Percentiles rank a stretch among this genome's conserved stretches.
Evolutionary conservation across 2,797 vertebrate genomes (phyloP).

Genomic region (Girardinus metallicus): DNA sequence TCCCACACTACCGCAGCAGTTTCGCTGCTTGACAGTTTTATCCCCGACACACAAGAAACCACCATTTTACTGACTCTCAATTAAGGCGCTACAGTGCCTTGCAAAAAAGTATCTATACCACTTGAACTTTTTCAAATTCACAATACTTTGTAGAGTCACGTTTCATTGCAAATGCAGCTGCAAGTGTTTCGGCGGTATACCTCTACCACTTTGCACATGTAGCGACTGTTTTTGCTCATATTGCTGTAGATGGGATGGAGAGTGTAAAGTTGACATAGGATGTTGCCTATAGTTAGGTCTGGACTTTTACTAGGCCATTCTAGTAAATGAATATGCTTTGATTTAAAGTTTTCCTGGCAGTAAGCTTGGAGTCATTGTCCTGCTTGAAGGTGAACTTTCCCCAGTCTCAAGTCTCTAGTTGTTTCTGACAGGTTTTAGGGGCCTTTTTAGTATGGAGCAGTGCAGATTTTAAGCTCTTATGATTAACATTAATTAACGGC

Average conservation of each 20-base stretch:
- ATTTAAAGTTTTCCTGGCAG: background rate
- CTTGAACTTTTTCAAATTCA: background rate
- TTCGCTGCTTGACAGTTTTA: conserved; percentile 73
- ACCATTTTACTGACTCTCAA: conserved; percentile 56
- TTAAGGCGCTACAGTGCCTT: conserved; percentile 46
- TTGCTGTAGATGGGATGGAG: too few relatives aligned
- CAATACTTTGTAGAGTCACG: background rate
- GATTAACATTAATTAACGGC: background rate
- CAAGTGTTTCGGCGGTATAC: background rate
- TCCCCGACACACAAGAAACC: conserved; percentile 68
- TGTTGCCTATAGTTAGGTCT: background rate
- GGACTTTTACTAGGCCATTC: background rate
- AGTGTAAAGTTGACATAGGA: background rate
- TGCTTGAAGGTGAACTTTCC: background rate
- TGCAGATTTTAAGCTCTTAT: background rate
- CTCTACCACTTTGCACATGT: background rate
- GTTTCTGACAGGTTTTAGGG: background rate
- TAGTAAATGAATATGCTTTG: background rate
- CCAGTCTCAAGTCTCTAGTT: background rate
- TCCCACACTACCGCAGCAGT: conserved; percentile 60
- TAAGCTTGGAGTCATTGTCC: background rate
- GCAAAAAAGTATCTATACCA: background rate
- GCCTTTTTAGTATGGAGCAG: background rate
- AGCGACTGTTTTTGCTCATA: background rate
- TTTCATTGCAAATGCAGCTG: background rate